phyloP scores from a whole-genome alignment of 1,140 invertebrate genomes.

The Dreissena rostriformis region DNA sequence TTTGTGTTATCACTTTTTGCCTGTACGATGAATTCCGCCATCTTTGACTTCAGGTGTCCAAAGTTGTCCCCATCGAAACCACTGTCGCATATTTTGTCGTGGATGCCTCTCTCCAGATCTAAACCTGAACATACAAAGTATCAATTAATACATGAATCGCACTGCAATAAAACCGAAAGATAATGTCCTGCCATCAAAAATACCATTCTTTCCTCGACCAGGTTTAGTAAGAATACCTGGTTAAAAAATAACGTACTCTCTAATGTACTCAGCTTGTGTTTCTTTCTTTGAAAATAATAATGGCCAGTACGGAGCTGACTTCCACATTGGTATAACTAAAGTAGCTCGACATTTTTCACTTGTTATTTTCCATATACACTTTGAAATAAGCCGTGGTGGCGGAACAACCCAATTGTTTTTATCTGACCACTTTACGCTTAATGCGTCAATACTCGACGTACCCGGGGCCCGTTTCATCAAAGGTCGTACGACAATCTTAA shows the following conservation, averaged over 20 bases:
- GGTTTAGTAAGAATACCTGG: background rate
- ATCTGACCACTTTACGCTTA: background rate
- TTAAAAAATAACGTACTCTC: background rate
- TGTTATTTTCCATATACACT: background rate
- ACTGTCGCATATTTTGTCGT: background rate
- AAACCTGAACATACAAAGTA: constrained; percentile 8
- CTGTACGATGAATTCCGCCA: background rate
- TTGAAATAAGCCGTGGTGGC: background rate
- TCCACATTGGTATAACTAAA: constrained; percentile 24
- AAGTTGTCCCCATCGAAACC: background rate
- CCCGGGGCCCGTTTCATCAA: too few relatives aligned
- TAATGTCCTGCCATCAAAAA: constrained; percentile 16
- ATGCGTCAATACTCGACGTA: constrained; percentile 13
- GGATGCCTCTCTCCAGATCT: background rate
- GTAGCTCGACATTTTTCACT: constrained; percentile 14
- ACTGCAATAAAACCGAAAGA: constrained; percentile 24
- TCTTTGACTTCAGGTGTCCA: background rate
- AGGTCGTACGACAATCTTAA: too few relatives aligned
- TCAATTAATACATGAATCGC: background rate
- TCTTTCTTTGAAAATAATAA: constrained; percentile 1
- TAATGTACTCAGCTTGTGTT: background rate
- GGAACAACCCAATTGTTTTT: constrained; percentile 48
- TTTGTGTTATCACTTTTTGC: background rate
- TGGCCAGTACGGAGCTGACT: constrained; percentile 38
- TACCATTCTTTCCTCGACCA: constrained; percentile 9